A percentile compares a stretch with the other conserved stretches of the same genome.
These are phyloP conservation scores for Fukomys damarensis DNA, from an alignment of 2,113 vertebrate genomes.

Conservation along the genomic window DNA sequence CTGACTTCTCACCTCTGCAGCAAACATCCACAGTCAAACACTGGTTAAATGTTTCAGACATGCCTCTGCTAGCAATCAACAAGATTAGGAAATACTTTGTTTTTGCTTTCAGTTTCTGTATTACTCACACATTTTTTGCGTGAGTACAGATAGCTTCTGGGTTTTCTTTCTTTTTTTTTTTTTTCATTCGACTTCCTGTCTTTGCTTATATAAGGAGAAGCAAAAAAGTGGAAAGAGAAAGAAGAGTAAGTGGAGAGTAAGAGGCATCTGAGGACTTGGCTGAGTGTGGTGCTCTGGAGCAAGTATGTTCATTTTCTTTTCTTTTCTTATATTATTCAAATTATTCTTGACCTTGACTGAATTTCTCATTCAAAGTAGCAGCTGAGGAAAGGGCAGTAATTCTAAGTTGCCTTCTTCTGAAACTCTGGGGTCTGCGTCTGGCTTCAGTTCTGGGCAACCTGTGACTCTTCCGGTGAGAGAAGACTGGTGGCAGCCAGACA, in stretches of 20 bases:
- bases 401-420: neutral
- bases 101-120: neutral
- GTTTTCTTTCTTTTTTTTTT: neutral
- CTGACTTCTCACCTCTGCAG: neutral
- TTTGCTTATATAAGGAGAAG: neutral
- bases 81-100: neutral
- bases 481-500: neutral
- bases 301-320: neutral
- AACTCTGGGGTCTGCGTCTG: neutral
- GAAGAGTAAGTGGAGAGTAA: neutral
- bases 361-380: neutral
- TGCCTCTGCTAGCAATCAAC: neutral
- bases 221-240: neutral
- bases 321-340: neutral
- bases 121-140: neutral
- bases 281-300: neutral
- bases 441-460: neutral
- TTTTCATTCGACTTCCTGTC: no score
- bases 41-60: neutral
- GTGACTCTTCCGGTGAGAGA: neutral
- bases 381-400: neutral
- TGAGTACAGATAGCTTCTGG: neutral
- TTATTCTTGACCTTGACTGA: neutral
- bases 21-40: neutral
- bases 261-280: neutral